These are phyloP conservation scores for Perdita meconis DNA, from an alignment of 2,888 invertebrate genomes.

Conservation along the genomic window DNA sequence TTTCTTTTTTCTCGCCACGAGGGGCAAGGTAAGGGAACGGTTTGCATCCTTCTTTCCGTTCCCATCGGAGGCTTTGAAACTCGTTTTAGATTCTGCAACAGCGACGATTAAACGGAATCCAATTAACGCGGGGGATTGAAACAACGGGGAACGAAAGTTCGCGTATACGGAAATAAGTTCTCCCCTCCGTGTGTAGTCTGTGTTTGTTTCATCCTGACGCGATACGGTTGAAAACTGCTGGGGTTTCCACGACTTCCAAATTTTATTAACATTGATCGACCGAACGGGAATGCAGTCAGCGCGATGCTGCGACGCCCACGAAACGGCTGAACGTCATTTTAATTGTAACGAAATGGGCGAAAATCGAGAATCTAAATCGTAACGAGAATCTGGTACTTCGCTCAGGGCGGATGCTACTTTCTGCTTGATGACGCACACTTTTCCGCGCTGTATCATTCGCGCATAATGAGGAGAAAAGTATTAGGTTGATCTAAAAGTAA, in stretches of 20 bases:
- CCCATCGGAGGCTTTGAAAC: background rate
- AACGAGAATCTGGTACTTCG: background rate
- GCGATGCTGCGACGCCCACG: background rate
- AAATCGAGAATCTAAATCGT: background rate
- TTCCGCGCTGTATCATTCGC: background rate
- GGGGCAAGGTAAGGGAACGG: too few species aligned
- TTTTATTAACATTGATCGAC: constrained; percentile 9
- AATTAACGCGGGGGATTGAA: constrained; percentile 8
- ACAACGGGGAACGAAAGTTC: background rate
- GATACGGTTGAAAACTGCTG: background rate
- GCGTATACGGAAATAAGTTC: background rate
- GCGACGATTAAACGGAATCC: constrained; percentile 3
- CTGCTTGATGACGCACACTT: background rate
- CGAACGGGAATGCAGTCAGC: background rate
- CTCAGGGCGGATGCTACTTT: background rate
- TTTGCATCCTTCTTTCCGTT: background rate
- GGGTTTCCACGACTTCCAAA: background rate
- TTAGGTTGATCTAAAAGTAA: too few species aligned
- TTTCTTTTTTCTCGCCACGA: background rate
- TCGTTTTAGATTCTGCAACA: background rate
- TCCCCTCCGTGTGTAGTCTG: background rate
- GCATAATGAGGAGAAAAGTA: background rate
- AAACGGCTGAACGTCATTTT: background rate
- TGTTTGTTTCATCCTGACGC: background rate
- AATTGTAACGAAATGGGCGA: background rate